These are phyloP conservation scores for Apodemia duryi DNA, from an alignment of 2,888 invertebrate genomes.

Conservation along the genomic window DNA sequence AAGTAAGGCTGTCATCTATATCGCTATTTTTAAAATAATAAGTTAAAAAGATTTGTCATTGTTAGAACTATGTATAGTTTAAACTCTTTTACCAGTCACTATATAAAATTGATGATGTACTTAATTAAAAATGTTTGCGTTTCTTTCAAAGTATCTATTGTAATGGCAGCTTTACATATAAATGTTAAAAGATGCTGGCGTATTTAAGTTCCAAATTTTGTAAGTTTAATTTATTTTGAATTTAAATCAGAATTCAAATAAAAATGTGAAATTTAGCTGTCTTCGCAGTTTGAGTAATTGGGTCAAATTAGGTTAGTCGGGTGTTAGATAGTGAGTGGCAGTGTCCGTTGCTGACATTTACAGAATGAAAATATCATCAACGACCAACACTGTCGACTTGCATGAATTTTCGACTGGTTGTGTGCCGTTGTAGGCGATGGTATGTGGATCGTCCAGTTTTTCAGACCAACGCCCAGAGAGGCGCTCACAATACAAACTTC, in stretches of 20 bases:
- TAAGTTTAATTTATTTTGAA: background rate
- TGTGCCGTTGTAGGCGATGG: slow-evolving; percentile 77
- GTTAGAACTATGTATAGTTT: background rate
- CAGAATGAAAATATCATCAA: slow-evolving; percentile 69
- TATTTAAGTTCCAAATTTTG: slow-evolving; percentile 5
- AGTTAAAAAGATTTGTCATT: background rate
- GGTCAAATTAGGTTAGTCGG: slow-evolving; percentile 46
- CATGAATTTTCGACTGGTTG: slow-evolving; percentile 60
- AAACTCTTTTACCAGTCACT: background rate
- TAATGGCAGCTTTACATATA: slow-evolving; percentile 63
- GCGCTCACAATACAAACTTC: slow-evolving; percentile 66
- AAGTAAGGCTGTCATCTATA: slow-evolving; percentile 58
- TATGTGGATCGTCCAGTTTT: slow-evolving; percentile 80
- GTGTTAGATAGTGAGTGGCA: slow-evolving; percentile 59
- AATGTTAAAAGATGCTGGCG: slow-evolving; percentile 54
- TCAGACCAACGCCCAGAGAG: slow-evolving; percentile 76
- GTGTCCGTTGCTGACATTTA: slow-evolving; percentile 76
- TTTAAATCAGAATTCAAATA: slow-evolving; percentile 46
- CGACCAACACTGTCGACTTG: slow-evolving; percentile 66
- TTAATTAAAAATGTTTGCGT: background rate
- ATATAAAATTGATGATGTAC: background rate
- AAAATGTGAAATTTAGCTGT: slow-evolving; percentile 39
- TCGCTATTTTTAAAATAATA: background rate
- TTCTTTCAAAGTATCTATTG: slow-evolving; percentile 26
- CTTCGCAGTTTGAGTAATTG: slow-evolving; percentile 58